Percentiles rank a stretch among this genome's conserved stretches.
phyloP scores from a whole-genome alignment of 2,888 invertebrate species.

The Tridacna gigas region DNA sequence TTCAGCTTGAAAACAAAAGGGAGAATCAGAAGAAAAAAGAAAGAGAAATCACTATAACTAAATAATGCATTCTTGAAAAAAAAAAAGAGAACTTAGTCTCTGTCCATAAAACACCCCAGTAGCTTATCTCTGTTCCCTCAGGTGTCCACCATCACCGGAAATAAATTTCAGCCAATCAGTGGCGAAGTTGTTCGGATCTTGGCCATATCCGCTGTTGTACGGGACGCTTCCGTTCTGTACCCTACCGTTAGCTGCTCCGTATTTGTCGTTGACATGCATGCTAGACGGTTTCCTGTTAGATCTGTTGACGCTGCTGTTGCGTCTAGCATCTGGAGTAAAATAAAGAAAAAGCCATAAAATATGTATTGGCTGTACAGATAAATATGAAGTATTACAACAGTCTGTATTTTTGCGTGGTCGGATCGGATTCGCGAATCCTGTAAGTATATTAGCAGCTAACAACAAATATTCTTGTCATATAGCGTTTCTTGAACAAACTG shows the following conservation, averaged over 20 bases:
- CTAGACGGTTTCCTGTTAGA: neutral
- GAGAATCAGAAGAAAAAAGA: too few species aligned
- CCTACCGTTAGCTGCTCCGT: constrained; percentile 17
- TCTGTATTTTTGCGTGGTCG: too few species aligned
- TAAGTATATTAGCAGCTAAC: too few species aligned
- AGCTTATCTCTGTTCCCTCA: constrained; percentile 63
- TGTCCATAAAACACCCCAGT: neutral
- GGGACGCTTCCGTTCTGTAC: constrained; percentile 11
- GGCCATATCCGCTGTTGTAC: constrained; percentile 43
- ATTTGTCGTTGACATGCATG: neutral
- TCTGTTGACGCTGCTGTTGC: neutral
- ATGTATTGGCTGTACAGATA: too few species aligned
- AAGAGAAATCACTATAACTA: too few species aligned
- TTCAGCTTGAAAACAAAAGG: too few species aligned
- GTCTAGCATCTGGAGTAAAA: constrained; percentile 10
- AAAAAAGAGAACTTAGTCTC: neutral
- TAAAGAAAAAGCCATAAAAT: neutral
- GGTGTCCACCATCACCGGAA: constrained; percentile 63
- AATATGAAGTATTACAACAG: too few species aligned
- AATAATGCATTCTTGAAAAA: too few species aligned
- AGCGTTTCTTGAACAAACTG: too few species aligned
- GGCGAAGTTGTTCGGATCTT: constrained; percentile 60
- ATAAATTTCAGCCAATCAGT: constrained; percentile 67
- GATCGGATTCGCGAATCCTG: too few species aligned
- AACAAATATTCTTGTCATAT: too few species aligned